These are phyloP conservation scores for Myrmophylax atrothorax DNA, from an alignment of 2,113 vertebrate genomes.

Conservation along the genomic window DNA sequence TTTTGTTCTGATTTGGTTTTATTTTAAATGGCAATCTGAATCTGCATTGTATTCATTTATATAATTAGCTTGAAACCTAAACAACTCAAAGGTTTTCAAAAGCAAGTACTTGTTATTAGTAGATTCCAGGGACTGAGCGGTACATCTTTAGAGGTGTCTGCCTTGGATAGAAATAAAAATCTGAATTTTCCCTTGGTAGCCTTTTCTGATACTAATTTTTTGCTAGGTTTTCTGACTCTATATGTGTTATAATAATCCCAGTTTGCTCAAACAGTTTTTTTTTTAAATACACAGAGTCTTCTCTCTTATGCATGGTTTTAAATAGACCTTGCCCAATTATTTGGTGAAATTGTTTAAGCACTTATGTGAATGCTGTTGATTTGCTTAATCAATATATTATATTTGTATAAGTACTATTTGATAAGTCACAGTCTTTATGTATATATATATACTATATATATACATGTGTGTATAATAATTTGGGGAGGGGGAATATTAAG, in stretches of 20 bases:
- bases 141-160: not conserved
- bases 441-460: accelerated
- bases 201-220: not conserved
- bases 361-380: not conserved
- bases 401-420: not conserved
- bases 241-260: not conserved
- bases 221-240: not conserved
- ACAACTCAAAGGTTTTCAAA: not conserved
- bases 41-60: not conserved
- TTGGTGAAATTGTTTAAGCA: not conserved
- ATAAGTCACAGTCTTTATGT: not conserved
- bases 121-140: not conserved
- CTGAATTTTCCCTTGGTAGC: not conserved
- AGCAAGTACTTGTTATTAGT: not conserved
- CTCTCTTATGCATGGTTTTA: not conserved
- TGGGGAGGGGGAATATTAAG: not conserved
- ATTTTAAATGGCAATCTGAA: not conserved
- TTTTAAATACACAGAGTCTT: not conserved
- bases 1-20: not conserved
- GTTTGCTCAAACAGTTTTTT: not conserved
- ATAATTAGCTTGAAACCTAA: not conserved
- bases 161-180: not conserved
- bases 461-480: not conserved
- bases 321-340: not conserved
- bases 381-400: not conserved